Percentiles rank a stretch among this genome's conserved stretches.
phyloP scores from a whole-genome alignment of 2,797 vertebrate genomes.

The Tapirus indicus region DNA sequence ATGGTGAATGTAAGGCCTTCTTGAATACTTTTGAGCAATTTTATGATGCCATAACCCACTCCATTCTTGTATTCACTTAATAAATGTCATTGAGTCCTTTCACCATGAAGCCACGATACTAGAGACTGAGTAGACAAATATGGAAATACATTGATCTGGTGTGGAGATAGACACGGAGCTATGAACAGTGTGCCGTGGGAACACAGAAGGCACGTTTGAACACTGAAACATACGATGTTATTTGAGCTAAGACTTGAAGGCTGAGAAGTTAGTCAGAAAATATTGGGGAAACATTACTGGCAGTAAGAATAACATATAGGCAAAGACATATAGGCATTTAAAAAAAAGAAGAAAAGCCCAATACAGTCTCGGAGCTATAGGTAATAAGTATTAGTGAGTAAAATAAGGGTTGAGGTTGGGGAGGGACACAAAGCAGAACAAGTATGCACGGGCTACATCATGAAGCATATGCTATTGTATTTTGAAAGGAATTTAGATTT shows the following conservation, averaged over 20 bases:
- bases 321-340: background rate
- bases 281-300: background rate
- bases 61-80: background rate
- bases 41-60: background rate
- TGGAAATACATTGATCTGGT: background rate
- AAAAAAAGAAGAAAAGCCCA: background rate
- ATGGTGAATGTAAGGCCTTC: background rate
- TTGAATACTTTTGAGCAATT: background rate
- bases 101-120: background rate
- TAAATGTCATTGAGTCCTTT: background rate
- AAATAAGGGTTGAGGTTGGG: background rate
- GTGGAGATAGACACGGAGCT: background rate
- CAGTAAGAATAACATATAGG: background rate
- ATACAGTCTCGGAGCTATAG: background rate
- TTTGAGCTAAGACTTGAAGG: background rate
- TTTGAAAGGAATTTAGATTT: background rate
- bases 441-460: background rate
- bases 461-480: background rate
- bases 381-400: background rate
- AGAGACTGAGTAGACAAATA: background rate
- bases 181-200: background rate
- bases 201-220: background rate
- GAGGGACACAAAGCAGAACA: background rate
- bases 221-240: background rate
- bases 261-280: background rate